Conservation (phyloP, 2,888 invertebrate genomes). For the Gymnoscelis rufifasciata region DNA sequence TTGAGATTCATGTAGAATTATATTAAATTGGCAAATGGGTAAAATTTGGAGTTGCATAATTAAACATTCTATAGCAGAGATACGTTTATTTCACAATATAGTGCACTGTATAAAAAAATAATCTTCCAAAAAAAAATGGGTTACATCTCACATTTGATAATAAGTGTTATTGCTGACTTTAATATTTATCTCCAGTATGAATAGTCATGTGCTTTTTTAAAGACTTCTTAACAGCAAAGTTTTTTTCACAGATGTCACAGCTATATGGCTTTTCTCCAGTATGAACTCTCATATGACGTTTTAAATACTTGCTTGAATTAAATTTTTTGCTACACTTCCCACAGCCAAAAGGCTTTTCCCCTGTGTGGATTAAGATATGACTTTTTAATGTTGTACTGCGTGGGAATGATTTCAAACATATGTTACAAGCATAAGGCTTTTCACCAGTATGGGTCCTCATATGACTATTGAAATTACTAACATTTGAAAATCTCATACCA, state of each 20-base stretch:
- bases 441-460: constrained; percentile 19
- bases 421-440: constrained; percentile 14
- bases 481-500: constrained; percentile 17
- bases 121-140: too few species aligned
- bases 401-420: constrained; percentile 18
- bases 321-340: constrained; percentile 19
- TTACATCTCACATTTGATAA: too few species aligned
- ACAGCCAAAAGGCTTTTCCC: constrained; percentile 17
- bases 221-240: constrained; percentile 19
- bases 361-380: constrained; percentile 18
- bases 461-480: constrained; percentile 16
- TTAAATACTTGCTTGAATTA: constrained; percentile 17
- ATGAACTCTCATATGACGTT: constrained; percentile 18
- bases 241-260: constrained; percentile 21
- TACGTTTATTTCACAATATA: too few species aligned
- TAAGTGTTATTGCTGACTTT: too few species aligned
- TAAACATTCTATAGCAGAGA: too few species aligned
- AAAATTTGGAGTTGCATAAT: too few species aligned
- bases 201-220: constrained; percentile 18
- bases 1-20: too few species aligned
- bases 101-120: too few species aligned
- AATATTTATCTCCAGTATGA: constrained; percentile 15
- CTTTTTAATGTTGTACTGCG: constrained; percentile 18
- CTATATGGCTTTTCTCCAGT: constrained; percentile 15
- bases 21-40: too few species aligned